A percentile compares a stretch with the other conserved stretches of the same genome.
phyloP scores from a whole-genome alignment of 2,888 invertebrate species.

The Ptilodon capucinus region DNA sequence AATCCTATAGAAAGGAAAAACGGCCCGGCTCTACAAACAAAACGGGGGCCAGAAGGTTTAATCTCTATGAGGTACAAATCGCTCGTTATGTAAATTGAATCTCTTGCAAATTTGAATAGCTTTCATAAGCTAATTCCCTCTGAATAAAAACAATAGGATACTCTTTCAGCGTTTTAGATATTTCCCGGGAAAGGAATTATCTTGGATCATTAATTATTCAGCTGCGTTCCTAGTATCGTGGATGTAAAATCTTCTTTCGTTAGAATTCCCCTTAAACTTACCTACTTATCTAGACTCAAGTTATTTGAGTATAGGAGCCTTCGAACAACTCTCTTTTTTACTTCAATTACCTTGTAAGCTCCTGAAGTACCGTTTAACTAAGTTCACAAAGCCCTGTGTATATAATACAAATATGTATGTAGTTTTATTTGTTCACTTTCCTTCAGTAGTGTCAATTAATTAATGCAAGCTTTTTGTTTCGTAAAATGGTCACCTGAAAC shows the following conservation, averaged over 20 bases:
- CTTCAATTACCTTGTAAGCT: constrained; percentile 1
- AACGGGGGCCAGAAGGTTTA: constrained; percentile 58
- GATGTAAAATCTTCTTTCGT: constrained; percentile 24
- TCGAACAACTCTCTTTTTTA: background rate
- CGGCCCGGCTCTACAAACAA: constrained; percentile 53
- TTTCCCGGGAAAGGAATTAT: constrained; percentile 51
- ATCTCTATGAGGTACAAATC: constrained; percentile 75
- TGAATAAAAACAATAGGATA: constrained; percentile 74
- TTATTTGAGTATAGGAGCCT: constrained; percentile 1
- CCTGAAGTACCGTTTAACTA: background rate
- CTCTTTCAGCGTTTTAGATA: constrained; percentile 60
- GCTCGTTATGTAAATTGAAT: constrained; percentile 80
- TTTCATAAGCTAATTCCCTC: constrained; percentile 75
- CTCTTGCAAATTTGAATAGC: constrained; percentile 77
- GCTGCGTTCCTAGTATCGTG: constrained; percentile 33
- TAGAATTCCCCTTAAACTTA: constrained; percentile 8
- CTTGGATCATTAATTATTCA: constrained; percentile 52
- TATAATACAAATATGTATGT: background rate
- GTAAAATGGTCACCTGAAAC: background rate
- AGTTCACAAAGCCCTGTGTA: background rate
- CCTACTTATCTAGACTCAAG: constrained; percentile 4
- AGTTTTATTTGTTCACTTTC: background rate
- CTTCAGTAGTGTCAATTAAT: background rate
- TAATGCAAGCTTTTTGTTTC: background rate
- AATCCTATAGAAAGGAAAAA: constrained; percentile 46